phyloP scores from a whole-genome alignment of 1,140 invertebrate species.

The Sarcophaga bullata region DNA sequence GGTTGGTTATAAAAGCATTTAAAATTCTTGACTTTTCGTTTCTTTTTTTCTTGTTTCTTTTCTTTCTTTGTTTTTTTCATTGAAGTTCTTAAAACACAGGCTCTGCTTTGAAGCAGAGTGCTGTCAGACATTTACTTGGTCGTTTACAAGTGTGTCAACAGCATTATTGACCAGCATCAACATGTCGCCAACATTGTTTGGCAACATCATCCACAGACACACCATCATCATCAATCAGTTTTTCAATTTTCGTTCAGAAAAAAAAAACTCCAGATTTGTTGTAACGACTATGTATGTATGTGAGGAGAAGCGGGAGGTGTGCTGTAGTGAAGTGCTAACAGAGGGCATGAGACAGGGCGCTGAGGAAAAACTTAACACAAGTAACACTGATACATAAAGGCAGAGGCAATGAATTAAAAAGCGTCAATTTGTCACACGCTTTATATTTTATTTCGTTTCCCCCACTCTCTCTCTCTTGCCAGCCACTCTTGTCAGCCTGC shows the following conservation, averaged over 20 bases:
- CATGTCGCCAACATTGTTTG: conserved; percentile 20
- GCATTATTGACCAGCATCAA: not conserved
- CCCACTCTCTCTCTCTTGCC: too few species aligned
- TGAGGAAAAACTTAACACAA: not conserved
- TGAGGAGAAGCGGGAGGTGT: not conserved
- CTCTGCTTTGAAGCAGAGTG: not conserved
- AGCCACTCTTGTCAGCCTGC: too few species aligned
- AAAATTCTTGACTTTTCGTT: conserved; percentile 1
- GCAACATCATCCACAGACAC: not conserved
- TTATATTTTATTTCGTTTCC: not conserved
- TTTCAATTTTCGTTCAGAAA: conserved; percentile 11
- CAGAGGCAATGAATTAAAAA: conserved; percentile 29
- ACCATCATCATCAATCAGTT: conserved; percentile 40
- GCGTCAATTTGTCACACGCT: conserved; percentile 37
- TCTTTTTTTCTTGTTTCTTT: not conserved
- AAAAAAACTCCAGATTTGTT: too few species aligned
- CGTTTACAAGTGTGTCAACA: not conserved
- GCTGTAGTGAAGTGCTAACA: too few species aligned
- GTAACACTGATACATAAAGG: not conserved
- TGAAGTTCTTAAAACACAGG: not conserved
- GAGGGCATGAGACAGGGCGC: too few species aligned
- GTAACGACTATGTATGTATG: not conserved
- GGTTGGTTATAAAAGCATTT: conserved; percentile 36
- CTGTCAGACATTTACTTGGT: not conserved
- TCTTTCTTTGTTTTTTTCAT: not conserved